Evolutionary conservation across 2,113 vertebrate species (phyloP).

Genomic region (Anas platyrhynchos): DNA sequence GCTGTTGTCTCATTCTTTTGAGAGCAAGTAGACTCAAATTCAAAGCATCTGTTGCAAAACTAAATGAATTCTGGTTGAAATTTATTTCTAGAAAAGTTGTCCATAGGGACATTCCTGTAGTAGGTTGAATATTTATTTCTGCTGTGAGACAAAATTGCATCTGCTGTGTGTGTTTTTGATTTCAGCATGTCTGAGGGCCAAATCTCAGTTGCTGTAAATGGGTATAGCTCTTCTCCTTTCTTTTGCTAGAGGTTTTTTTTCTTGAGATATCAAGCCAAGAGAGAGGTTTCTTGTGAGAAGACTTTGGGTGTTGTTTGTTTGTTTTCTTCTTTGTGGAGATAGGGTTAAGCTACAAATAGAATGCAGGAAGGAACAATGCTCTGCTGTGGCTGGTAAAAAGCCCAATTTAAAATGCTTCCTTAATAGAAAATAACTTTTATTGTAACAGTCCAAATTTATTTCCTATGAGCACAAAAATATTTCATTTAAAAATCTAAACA

Average conservation of each 20-base stretch:
- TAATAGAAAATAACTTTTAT: not conserved
- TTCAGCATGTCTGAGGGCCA: not conserved
- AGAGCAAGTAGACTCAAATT: constrained; percentile 44
- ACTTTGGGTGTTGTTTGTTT: not conserved
- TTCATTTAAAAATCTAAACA: not conserved
- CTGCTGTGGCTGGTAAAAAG: not conserved
- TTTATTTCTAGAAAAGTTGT: constrained; percentile 33
- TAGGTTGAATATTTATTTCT: constrained; percentile 53
- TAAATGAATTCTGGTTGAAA: constrained; percentile 30
- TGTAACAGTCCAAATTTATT: not conserved
- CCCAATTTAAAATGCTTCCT: not conserved
- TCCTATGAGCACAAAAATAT: not conserved
- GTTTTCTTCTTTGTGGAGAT: not conserved
- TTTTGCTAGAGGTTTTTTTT: not conserved
- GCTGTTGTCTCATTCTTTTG: constrained; percentile 28
- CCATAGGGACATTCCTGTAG: constrained; percentile 13
- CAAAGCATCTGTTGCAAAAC: constrained; percentile 50
- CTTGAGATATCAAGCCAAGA: not conserved
- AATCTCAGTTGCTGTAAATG: not conserved
- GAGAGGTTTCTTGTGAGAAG: not conserved
- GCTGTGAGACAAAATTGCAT: constrained; percentile 26
- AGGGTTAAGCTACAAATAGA: not conserved
- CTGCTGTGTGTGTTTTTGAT: constrained; percentile 32
- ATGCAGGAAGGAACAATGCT: not conserved
- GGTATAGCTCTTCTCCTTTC: not conserved